phyloP scores from a whole-genome alignment of 2,888 invertebrate species.

The Nowickia ferox region DNA sequence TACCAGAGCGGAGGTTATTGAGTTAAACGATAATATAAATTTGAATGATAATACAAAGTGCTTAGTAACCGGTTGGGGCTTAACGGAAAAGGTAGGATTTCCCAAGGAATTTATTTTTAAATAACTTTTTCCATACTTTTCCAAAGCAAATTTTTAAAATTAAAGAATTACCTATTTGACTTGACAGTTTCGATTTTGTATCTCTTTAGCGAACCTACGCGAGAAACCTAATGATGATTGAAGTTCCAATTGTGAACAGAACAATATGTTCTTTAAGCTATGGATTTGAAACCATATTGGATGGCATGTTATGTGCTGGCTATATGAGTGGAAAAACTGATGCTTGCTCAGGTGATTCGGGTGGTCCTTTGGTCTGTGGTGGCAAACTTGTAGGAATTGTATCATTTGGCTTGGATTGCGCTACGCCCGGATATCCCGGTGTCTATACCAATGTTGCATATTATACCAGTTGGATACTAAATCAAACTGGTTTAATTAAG shows the following conservation, averaged over 20 bases:
- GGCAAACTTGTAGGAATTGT: constrained; percentile 74
- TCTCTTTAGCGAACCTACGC: constrained; percentile 52
- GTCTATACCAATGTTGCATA: constrained; percentile 75
- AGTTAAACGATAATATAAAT: constrained; percentile 65
- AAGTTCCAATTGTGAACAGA: constrained; percentile 77
- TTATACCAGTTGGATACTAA: constrained; percentile 73
- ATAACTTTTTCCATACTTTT: neutral
- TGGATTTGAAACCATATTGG: constrained; percentile 55
- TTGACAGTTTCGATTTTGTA: neutral
- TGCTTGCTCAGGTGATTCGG: constrained; percentile 77
- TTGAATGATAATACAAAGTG: constrained; percentile 69
- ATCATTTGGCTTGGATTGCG: constrained; percentile 76
- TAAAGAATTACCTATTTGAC: no score
- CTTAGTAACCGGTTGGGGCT: constrained; percentile 75
- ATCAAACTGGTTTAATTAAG: constrained; percentile 35
- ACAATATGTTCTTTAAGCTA: constrained; percentile 71
- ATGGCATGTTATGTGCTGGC: constrained; percentile 77
- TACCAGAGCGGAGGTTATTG: constrained; percentile 66
- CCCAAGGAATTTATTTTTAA: neutral
- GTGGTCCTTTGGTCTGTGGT: constrained; percentile 76
- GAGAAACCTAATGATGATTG: constrained; percentile 75
- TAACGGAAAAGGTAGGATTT: constrained; percentile 72
- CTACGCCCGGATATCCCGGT: constrained; percentile 74
- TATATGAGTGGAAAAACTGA: constrained; percentile 75
- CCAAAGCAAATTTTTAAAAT: no score